Evolutionary conservation across 2,113 vertebrate genomes (phyloP), one percentile per base, ranked within the genome.

Genomic region (Gobius niger): DNA sequence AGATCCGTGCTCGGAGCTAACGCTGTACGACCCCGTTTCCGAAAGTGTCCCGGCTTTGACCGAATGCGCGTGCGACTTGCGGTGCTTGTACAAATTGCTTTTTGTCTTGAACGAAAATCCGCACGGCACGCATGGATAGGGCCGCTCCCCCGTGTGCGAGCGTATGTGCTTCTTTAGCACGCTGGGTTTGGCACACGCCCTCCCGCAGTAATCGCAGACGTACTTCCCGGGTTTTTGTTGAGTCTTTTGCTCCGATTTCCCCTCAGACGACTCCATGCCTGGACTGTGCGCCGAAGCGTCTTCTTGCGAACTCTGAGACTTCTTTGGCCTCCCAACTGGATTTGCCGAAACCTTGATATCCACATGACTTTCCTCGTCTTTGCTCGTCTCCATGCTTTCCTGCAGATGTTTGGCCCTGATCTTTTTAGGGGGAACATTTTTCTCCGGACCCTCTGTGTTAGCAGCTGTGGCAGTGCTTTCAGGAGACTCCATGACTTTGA

Each of bases 21-120:
- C 89, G 63, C 93, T 94, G 70, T 94, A 94, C 50, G 94, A 92
- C 51, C 93, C 93, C 8, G 94, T 93, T 73, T 98, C 97, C 44
- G 96, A 95, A 85, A 95, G 95, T 81, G 95, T 94, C 89, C 96
- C 97, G 53, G 97, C 96, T 93, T 98, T 99, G 85, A 99, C 95
- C 12, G 95, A 95, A 83, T 99, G 98, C 68, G 97, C 95, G 76
- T 99, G 98, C 41, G 98, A 99, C 87, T 99, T 99, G 84, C 97
- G 94, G 92, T 99, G 98, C 94, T 99, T 99, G 91, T 99, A 99
- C 71, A 99, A 92, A 87, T 99, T 99, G 87, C 98, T 99, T 91
- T 99, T 99, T 0, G 98, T 99, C 93, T 99, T 99, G 88, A 99
- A 99, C 59, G 98, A 99, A 90, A 99, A 99, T 53, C 98, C 98